A percentile compares a stretch with the other conserved stretches of the same genome.
phyloP scores from a whole-genome alignment of 2,888 invertebrate species.

The Stegophylla sp. region DNA sequence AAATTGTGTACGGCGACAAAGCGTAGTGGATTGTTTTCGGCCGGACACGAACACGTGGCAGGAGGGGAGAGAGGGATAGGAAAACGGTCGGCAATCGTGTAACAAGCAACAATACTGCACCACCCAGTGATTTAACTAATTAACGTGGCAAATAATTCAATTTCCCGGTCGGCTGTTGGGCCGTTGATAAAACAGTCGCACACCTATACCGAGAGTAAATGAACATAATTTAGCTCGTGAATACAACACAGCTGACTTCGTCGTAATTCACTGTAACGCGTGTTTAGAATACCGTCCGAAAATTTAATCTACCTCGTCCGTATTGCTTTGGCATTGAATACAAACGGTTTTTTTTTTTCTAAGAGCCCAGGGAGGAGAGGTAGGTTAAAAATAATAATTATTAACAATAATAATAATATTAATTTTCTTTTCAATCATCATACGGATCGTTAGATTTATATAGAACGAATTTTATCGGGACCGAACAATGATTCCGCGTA shows the following conservation, averaged over 20 bases:
- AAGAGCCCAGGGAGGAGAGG: background rate
- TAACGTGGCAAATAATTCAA: constrained; percentile 7
- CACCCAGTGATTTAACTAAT: constrained; percentile 17
- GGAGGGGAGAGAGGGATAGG: too few species aligned
- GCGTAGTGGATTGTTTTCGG: constrained; percentile 11
- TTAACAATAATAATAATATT: background rate
- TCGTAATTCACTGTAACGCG: background rate
- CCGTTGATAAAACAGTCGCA: background rate
- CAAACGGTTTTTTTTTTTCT: background rate
- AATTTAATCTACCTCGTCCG: background rate
- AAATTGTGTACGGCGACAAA: constrained; percentile 24
- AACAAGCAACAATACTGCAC: too few species aligned
- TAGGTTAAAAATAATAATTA: background rate
- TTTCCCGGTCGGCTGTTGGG: background rate
- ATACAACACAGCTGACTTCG: background rate
- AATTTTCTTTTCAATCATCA: background rate
- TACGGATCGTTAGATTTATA: background rate
- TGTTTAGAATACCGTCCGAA: background rate
- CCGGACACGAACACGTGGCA: too few species aligned
- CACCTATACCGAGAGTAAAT: background rate
- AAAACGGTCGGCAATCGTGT: background rate
- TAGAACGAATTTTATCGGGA: background rate
- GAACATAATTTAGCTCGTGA: background rate
- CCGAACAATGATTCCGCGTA: background rate
- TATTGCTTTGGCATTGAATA: background rate